Evolutionary conservation across 2,797 vertebrate species (phyloP), one percentile per base, ranked within the genome.

Genomic region (Hemitrygon akajei): DNA sequence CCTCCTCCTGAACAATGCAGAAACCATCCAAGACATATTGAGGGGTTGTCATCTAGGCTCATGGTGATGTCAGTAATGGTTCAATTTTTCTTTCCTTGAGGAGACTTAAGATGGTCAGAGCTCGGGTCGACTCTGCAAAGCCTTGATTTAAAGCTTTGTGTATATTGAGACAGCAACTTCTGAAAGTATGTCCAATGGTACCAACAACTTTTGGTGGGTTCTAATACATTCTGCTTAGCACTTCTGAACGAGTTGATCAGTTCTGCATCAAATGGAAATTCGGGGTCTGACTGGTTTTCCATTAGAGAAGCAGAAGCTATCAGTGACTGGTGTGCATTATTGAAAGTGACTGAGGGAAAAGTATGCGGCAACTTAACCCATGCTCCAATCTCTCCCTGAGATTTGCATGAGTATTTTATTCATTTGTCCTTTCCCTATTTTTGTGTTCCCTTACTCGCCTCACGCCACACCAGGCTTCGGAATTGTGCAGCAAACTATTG

Each of bases 111-210:
- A 20, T 75, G 73, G 71, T 7, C 25, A 25, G 18, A 18, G 6
- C 22, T 75, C 71, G 27, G 71, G 37, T 47, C 10, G 47, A 73
- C 91, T 40, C 34, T 27, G 47, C 25, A 12, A 12, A n/a, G 73
- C 47, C 91, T 66, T 69, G 22, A 34, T 89, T 76, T 93, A n/a
- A 76, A n/a, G n/a, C 40, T 30, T 93, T 71, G n/a, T n/a, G n/a
- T n/a, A 25, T 11, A 86, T 56, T 60, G 56, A 60, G 82, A 87
- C 27, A 87, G 30, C 69, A 93, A 93, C 71, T 76, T 76, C 47
- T 93, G 71, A 75, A 93, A 76, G 40, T 58, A 5, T 92, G 91
- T 93, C 91, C 91, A 93, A 58, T n/a, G 27, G 69, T 25, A 47
- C 25, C 11, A 69, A 93, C 71, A 58, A 76, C 9, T 73, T 92